Evolutionary conservation across 1,140 invertebrate species (phyloP), one percentile per base, ranked within the genome.

Genomic region (Cydia pomonella): DNA sequence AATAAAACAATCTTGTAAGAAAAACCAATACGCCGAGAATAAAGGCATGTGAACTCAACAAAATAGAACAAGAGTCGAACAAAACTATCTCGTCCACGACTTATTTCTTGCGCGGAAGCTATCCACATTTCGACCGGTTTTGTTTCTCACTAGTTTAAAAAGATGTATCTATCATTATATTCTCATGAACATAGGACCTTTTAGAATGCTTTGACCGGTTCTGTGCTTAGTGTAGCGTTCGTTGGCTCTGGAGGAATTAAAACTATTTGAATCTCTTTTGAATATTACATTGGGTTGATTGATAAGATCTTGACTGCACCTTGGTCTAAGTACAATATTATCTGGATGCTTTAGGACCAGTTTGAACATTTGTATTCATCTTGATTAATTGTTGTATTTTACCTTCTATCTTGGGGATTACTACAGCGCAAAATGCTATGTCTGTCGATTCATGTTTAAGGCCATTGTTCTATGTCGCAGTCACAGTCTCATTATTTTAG

Each of bases 121-220:
- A 89, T 89, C 83, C 87, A 81, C 80, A 80, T 82, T 87, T 87
- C 82, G 80, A 88, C 88, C 86, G 88, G 88, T 88, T 84, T 80
- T 76, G 75, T 75, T 76, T 27, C 74, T 10, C 6, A 23, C 53
- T 59, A 23, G 18, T 59, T 23, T 18, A 59, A 10, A 59, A 59
- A 21, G 53, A 59, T 21, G 53, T 79, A 72, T 77, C 23, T 76
- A 73, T 53, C 74, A 77, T 62, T 69, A 25, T 38, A 74, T 47
- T 21, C 7, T 4, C 1, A 72, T 9, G 71, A 77, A 80, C 77
- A 53, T 75, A 76, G 72, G 77, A 74, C 78, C 74, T 74, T 74
- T 79, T 80, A 59, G 53, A 59, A 59, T 23, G 2, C 0, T 86
- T 87, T 81, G 80, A 88, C 87, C 86, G 88, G 88, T 88, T 84